Conservation (phyloP, 2,888 invertebrate species). For the Campaea margaritaria region DNA sequence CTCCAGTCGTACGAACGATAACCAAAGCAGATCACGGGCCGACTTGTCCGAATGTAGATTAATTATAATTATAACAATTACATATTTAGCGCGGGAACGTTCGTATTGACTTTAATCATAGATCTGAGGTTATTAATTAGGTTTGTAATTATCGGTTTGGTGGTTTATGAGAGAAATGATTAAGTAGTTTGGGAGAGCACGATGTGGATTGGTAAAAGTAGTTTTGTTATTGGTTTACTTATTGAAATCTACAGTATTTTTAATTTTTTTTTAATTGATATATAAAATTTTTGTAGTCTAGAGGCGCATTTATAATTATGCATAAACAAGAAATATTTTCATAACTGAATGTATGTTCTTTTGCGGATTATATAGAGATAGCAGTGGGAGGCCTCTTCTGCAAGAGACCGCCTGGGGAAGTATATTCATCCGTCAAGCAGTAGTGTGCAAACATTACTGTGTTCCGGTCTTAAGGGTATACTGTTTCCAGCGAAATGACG, state of each 20-base stretch:
- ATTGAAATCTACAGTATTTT: background rate
- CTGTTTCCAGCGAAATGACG: too few relatives aligned
- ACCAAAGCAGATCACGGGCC: conserved; percentile 44
- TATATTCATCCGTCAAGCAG: too few relatives aligned
- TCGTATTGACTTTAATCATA: conserved; percentile 68
- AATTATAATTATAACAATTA: conserved; percentile 73
- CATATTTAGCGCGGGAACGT: conserved; percentile 69
- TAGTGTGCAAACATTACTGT: too few relatives aligned
- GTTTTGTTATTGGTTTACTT: background rate
- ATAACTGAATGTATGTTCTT: too few relatives aligned
- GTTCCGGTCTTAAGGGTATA: too few relatives aligned
- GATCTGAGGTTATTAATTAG: conserved; percentile 61
- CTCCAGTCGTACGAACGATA: conserved; percentile 27
- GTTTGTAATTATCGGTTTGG: conserved; percentile 20
- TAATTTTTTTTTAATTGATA: too few relatives aligned
- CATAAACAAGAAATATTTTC: too few relatives aligned
- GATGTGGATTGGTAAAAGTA: background rate
- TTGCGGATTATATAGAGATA: too few relatives aligned
- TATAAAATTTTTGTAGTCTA: too few relatives aligned
- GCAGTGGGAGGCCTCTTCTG: too few relatives aligned
- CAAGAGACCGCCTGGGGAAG: too few relatives aligned
- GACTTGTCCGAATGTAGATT: conserved; percentile 73
- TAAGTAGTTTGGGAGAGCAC: conserved; percentile 20
- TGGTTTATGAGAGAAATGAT: conserved; percentile 21
- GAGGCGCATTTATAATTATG: too few relatives aligned